Percentiles rank a stretch among this genome's conserved stretches.
Conservation (phyloP, 2,797 vertebrate species). For the Peromyscus eremicus region DNA sequence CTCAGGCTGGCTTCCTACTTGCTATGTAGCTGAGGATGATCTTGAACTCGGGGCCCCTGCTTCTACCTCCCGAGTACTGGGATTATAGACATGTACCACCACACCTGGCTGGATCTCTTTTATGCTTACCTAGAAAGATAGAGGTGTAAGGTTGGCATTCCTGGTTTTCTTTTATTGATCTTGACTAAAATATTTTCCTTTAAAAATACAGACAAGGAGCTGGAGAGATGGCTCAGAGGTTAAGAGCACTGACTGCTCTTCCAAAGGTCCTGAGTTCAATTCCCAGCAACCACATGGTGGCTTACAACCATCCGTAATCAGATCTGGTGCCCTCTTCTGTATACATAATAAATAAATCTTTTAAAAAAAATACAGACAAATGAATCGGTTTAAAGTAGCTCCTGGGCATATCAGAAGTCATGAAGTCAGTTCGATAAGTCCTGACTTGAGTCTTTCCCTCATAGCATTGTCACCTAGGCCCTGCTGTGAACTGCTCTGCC, state of each 20-base stretch:
- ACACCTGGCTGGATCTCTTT: background rate
- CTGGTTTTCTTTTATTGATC: background rate
- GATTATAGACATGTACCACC: background rate
- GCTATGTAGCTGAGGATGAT: background rate
- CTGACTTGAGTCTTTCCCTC: background rate
- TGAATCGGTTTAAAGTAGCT: background rate
- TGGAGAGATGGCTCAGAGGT: too few relatives aligned
- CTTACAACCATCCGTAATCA: too few relatives aligned
- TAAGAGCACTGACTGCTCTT: too few relatives aligned
- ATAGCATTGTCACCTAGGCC: background rate
- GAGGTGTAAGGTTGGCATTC: background rate
- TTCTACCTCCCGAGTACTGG: background rate
- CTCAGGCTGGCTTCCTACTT: background rate
- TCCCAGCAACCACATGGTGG: too few relatives aligned
- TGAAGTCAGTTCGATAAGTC: background rate
- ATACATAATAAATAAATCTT: too few relatives aligned
- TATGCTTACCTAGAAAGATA: background rate
- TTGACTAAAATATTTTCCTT: background rate
- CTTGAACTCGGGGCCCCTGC: background rate
- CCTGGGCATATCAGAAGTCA: background rate
- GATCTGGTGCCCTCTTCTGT: too few relatives aligned
- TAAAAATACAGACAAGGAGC: slow-evolving; percentile 13
- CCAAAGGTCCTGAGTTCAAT: too few relatives aligned
- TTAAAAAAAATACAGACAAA: too few relatives aligned
- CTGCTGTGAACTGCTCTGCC: background rate